phyloP scores from a whole-genome alignment of 2,888 invertebrate genomes.

The Tenthredo scrophulariae region DNA sequence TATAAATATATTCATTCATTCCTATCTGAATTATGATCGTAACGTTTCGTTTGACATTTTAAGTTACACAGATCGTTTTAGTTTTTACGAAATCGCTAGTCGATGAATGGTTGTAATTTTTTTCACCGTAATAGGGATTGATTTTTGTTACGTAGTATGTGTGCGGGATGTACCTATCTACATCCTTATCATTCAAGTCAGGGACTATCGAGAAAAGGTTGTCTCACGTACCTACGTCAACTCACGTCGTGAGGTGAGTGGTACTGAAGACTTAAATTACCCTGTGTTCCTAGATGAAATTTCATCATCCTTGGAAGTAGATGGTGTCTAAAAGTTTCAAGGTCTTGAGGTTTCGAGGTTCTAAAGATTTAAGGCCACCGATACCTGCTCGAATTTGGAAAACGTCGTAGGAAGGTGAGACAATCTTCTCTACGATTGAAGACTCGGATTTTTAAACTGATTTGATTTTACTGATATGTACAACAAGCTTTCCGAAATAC shows the following conservation, averaged over 20 bases:
- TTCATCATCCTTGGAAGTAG: conserved; percentile 10
- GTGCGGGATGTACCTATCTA: background rate
- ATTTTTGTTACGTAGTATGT: background rate
- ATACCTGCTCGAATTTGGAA: background rate
- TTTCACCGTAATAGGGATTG: background rate
- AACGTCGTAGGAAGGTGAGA: background rate
- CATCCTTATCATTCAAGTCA: conserved; percentile 1
- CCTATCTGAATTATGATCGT: background rate
- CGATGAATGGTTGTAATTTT: background rate
- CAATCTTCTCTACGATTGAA: background rate
- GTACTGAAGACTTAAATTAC: conserved; percentile 11
- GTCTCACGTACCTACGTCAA: conserved; percentile 14
- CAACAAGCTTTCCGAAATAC: no score
- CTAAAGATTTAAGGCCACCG: background rate
- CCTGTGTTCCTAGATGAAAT: conserved; percentile 29
- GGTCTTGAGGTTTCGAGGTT: background rate
- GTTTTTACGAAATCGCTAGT: background rate
- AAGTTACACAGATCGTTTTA: background rate
- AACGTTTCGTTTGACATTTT: background rate
- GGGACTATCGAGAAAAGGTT: conserved; percentile 18
- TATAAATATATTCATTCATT: background rate
- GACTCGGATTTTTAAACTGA: background rate
- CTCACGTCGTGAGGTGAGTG: conserved; percentile 10
- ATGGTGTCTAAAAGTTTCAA: background rate
- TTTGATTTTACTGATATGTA: background rate